These are phyloP conservation scores for Diorhabda sublineata DNA, from an alignment of 1,140 invertebrate species.

Conservation along the genomic window DNA sequence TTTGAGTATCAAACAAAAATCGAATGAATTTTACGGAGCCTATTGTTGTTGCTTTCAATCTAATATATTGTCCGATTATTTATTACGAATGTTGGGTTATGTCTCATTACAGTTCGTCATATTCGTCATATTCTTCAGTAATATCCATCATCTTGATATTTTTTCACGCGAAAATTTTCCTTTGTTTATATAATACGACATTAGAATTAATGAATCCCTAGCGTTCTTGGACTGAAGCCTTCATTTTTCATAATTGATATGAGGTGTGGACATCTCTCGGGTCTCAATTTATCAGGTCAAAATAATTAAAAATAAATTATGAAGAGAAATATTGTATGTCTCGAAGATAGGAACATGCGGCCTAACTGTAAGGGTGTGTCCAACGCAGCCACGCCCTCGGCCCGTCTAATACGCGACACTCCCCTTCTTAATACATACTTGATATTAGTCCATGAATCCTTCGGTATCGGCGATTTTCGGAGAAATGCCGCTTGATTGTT, in stretches of 20 bases:
- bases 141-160: too few species aligned
- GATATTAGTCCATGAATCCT: slow-evolving; percentile 32
- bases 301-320: slow-evolving; percentile 32
- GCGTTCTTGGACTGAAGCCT: slow-evolving; percentile 12
- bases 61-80: too few species aligned
- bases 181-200: neutral
- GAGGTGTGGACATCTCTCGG: slow-evolving; percentile 18
- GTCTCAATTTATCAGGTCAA: slow-evolving; percentile 27
- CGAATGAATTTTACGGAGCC: too few species aligned
- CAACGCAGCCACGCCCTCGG: slow-evolving; percentile 28
- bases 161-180: neutral
- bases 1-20: too few species aligned
- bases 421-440: slow-evolving; percentile 40
- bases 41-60: too few species aligned
- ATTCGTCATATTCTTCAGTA: too few species aligned
- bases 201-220: slow-evolving; percentile 15
- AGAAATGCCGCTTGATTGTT: neutral
- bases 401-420: slow-evolving; percentile 34
- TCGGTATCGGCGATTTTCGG: slow-evolving; percentile 21
- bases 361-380: slow-evolving; percentile 37
- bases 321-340: slow-evolving; percentile 23
- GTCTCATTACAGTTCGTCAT: too few species aligned
- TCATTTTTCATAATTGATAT: slow-evolving; percentile 21
- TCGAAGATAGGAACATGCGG: slow-evolving; percentile 10
- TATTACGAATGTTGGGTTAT: too few species aligned